Evolutionary conservation across 2,888 invertebrate species (phyloP).

Genomic region (Alcis repandata): DNA sequence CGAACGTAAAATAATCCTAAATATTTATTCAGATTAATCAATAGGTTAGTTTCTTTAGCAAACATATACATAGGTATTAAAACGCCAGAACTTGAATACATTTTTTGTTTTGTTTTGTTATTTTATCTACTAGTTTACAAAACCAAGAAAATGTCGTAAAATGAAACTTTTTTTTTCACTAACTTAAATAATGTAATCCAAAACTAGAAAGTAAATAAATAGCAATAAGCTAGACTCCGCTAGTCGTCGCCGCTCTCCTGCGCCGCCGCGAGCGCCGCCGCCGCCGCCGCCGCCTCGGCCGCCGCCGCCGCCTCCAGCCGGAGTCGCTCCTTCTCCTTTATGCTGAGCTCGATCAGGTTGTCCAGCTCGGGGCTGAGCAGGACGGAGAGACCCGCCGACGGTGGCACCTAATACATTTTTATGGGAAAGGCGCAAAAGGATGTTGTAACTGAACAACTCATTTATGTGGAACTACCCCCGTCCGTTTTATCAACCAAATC

Average conservation of each 20-base stretch:
- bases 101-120: too few relatives aligned
- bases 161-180: too few relatives aligned
- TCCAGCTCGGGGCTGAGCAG: constrained; percentile 78
- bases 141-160: too few relatives aligned
- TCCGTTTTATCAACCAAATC: too few relatives aligned
- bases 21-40: not conserved
- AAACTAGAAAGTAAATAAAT: too few relatives aligned
- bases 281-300: constrained; percentile 43
- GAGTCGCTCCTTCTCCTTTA: constrained; percentile 67
- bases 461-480: too few relatives aligned
- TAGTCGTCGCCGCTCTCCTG: not conserved
- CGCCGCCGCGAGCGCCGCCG: constrained; percentile 38
- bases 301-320: constrained; percentile 57
- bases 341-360: constrained; percentile 70
- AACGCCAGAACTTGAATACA: too few relatives aligned
- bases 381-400: constrained; percentile 70
- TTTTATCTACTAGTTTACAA: too few relatives aligned
- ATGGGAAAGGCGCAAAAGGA: not conserved
- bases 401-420: constrained; percentile 62
- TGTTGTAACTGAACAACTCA: not conserved
- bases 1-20: not conserved
- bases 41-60: too few relatives aligned
- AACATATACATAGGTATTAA: too few relatives aligned
- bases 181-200: too few relatives aligned
- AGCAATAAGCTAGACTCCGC: not conserved